Evolutionary conservation across 2,113 vertebrate species (phyloP).

Genomic region (Mormyrus lacerda): DNA sequence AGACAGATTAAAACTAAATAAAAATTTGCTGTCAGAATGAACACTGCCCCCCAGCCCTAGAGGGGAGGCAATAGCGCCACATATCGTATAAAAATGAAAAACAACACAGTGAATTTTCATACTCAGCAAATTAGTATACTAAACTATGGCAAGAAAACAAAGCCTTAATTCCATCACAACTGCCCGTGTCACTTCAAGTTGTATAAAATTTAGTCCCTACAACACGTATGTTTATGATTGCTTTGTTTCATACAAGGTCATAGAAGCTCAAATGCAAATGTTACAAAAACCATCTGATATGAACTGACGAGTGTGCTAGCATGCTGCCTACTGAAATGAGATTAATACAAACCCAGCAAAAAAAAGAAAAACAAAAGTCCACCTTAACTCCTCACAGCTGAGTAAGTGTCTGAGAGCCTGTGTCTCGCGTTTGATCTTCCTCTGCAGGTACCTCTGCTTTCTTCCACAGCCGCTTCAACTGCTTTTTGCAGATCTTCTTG

Average conservation of each 20-base stretch:
- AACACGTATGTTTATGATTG: neutral
- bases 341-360: neutral
- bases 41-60: neutral
- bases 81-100: neutral
- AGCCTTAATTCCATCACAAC: neutral
- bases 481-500: constrained; percentile 6
- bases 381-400: neutral
- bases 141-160: neutral
- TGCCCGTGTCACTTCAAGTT: neutral
- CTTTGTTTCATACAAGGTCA: neutral
- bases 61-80: neutral
- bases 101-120: neutral
- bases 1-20: too few relatives aligned
- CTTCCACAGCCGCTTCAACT: neutral
- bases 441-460: neutral
- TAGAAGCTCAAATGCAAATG: neutral
- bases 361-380: neutral
- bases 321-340: neutral
- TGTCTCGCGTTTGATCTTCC: constrained; percentile 12
- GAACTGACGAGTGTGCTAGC: neutral
- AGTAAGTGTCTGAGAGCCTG: neutral
- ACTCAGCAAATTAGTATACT: neutral
- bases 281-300: neutral
- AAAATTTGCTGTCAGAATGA: too few relatives aligned
- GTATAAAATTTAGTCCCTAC: neutral